These are phyloP conservation scores for Borostomias antarcticus DNA, from an alignment of 2,797 vertebrate genomes.

Conservation along the genomic window DNA sequence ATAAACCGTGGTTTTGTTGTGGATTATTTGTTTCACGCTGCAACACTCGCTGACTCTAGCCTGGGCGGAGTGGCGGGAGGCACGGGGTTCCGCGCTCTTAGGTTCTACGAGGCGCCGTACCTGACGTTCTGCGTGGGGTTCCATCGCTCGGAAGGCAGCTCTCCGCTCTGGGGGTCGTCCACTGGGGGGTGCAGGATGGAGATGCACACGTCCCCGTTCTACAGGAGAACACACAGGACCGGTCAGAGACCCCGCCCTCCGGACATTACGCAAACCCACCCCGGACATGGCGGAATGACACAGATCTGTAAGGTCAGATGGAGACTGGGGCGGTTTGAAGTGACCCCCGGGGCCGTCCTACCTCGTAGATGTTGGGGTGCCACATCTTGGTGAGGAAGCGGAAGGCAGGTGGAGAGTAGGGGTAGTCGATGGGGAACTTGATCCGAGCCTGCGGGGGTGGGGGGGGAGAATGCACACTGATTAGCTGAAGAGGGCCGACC, in stretches of 20 bases:
- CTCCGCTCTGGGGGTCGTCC: constrained; percentile 93
- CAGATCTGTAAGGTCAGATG: neutral
- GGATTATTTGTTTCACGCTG: no score
- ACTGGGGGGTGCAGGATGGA: constrained; percentile 93
- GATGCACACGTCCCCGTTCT: constrained; percentile 95
- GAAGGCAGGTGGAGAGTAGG: constrained; percentile 90
- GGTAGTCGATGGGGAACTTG: constrained; percentile 91
- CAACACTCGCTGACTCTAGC: no score
- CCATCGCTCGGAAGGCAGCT: constrained; percentile 92
- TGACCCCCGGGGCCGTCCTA: constrained; percentile 56
- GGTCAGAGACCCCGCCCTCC: neutral
- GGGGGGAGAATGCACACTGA: constrained; percentile 17
- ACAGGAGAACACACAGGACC: neutral
- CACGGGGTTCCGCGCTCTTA: no score
- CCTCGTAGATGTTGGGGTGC: constrained; percentile 96
- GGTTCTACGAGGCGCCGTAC: neutral
- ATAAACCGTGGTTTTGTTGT: no score
- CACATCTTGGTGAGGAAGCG: constrained; percentile 95
- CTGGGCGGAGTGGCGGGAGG: neutral
- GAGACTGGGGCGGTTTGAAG: no score
- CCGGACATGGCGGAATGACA: neutral
- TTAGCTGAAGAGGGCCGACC: constrained; percentile 29
- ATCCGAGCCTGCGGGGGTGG: constrained; percentile 80
- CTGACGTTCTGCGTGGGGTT: constrained; percentile 93
- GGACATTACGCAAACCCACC: neutral